These are phyloP conservation scores for Scleropages formosus DNA, from an alignment of 2,797 vertebrate species.

Conservation along the genomic window DNA sequence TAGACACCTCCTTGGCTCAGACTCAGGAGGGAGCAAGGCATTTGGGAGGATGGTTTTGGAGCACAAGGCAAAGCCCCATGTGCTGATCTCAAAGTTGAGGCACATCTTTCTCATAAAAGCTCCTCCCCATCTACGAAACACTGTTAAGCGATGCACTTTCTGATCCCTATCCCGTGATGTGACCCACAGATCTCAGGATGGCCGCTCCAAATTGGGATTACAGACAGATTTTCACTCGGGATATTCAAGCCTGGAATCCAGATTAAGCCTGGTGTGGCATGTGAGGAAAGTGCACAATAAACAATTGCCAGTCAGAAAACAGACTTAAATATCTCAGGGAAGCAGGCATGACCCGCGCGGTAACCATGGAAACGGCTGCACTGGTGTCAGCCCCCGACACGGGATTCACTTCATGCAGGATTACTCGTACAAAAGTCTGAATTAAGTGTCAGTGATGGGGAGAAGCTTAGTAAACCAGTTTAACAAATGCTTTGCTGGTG, in stretches of 20 bases:
- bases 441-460: slow-evolving; percentile 20
- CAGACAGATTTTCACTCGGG: slow-evolving; percentile 25
- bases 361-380: slow-evolving; percentile 19
- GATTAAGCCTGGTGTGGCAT: slow-evolving; percentile 31
- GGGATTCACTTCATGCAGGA: not conserved
- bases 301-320: slow-evolving; percentile 31
- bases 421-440: not conserved
- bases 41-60: not conserved
- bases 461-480: not conserved
- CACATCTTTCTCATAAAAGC: too few relatives aligned
- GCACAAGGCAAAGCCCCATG: not conserved
- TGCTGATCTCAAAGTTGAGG: not conserved
- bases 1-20: not conserved
- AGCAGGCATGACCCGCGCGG: slow-evolving; percentile 16
- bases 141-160: slow-evolving; percentile 33
- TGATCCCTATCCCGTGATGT: slow-evolving; percentile 33
- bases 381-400: slow-evolving; percentile 23
- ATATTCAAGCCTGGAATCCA: slow-evolving; percentile 34
- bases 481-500: not conserved
- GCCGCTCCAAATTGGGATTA: slow-evolving; percentile 39
- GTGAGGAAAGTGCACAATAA: slow-evolving; percentile 32
- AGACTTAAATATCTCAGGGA: slow-evolving; percentile 24
- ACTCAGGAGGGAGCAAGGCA: not conserved
- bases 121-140: slow-evolving; percentile 13
- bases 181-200: slow-evolving; percentile 30